Evolutionary conservation across 2,797 vertebrate genomes (phyloP).

Genomic region (Garrulus glandarius): DNA sequence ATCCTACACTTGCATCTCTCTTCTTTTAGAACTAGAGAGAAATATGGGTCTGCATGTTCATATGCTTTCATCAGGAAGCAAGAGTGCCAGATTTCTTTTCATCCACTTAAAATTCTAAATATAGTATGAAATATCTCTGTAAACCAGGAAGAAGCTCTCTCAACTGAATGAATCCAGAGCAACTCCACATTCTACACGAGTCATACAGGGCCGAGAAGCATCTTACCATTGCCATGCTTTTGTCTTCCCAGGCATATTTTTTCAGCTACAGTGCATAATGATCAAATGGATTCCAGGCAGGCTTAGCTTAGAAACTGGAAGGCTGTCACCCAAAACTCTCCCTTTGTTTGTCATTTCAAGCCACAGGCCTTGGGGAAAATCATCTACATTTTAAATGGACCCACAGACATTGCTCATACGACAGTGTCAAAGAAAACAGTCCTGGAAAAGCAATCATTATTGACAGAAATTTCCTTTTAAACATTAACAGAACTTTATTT

Average conservation of each 20-base stretch:
- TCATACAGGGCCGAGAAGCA: slow-evolving; percentile 6
- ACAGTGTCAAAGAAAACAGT: slow-evolving; percentile 18
- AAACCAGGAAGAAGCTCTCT: slow-evolving; percentile 16
- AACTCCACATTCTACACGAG: slow-evolving; percentile 22
- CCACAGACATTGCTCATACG: neutral
- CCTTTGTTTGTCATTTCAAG: slow-evolving; percentile 54
- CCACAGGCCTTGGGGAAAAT: slow-evolving; percentile 5
- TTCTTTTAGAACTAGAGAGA: neutral
- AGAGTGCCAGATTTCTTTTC: neutral
- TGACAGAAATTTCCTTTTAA: slow-evolving; percentile 7
- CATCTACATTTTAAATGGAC: slow-evolving; percentile 24
- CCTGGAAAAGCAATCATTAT: neutral
- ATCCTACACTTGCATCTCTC: neutral
- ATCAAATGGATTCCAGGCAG: slow-evolving; percentile 63
- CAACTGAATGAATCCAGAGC: slow-evolving; percentile 38
- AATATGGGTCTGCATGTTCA: neutral
- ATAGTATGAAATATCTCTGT: neutral
- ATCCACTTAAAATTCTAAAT: neutral
- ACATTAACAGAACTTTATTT: neutral
- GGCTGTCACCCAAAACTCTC: slow-evolving; percentile 33
- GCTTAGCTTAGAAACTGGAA: slow-evolving; percentile 45
- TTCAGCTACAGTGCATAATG: slow-evolving; percentile 39
- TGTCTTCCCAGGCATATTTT: slow-evolving; percentile 45
- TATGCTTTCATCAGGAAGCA: neutral
- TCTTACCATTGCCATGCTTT: neutral